Conservation (phyloP, 2,113 vertebrate genomes). For the Phyllopteryx taeniolatus region DNA sequence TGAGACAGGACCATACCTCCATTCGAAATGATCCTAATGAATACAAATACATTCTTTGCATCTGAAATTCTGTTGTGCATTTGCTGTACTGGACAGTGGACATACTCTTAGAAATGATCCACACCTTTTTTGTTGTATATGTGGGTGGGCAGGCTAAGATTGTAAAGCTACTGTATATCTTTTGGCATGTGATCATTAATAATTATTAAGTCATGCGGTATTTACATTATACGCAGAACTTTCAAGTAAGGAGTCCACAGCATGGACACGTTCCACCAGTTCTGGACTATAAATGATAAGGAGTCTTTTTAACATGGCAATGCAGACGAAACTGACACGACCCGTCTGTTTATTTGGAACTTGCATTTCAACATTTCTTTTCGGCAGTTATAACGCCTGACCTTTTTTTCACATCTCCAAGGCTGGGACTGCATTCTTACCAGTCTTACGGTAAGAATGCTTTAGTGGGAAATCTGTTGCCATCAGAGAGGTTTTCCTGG, state of each 20-base stretch:
- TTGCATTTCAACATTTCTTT: constrained; percentile 18
- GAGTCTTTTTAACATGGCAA: constrained; percentile 13
- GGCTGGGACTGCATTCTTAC: constrained; percentile 34
- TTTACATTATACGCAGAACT: constrained; percentile 28
- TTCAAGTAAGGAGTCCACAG: constrained; percentile 33
- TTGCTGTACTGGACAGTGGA: no score
- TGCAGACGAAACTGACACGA: constrained; percentile 14
- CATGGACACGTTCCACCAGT: constrained; percentile 13
- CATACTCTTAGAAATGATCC: background rate
- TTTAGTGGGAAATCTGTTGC: constrained; percentile 55
- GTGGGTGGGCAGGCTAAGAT: constrained; percentile 30
- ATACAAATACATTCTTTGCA: no score
- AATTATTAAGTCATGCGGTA: constrained; percentile 44
- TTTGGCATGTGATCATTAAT: constrained; percentile 33
- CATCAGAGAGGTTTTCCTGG: constrained; percentile 58
- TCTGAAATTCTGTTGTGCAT: no score
- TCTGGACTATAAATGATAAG: constrained; percentile 36
- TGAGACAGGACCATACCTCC: no score
- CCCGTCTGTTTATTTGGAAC: constrained; percentile 17
- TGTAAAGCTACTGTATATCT: constrained; percentile 23
- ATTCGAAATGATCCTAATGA: no score
- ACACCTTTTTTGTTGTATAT: constrained; percentile 4
- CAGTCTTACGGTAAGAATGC: constrained; percentile 30
- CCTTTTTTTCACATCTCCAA: constrained; percentile 34
- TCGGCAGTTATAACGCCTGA: constrained; percentile 5